Evolutionary conservation across 2,888 invertebrate species (phyloP).

Genomic region (Proisotoma minuta): DNA sequence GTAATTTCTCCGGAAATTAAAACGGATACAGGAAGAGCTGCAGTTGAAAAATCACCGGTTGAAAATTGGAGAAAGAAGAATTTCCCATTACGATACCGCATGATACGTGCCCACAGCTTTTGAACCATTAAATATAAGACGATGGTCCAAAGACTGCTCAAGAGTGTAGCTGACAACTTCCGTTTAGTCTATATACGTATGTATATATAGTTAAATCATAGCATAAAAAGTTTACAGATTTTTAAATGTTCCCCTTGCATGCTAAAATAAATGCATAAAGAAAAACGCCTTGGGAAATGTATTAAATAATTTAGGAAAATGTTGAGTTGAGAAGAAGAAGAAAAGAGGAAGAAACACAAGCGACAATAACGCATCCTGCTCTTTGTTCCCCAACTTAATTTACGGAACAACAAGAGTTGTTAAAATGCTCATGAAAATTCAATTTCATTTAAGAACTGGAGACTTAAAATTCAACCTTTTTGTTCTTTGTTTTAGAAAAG

Average conservation of each 20-base stretch:
- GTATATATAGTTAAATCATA: no score
- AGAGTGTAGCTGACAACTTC: no score
- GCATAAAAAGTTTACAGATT: no score
- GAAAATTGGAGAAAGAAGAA: background rate
- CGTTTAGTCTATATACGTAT: no score
- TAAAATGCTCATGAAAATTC: slow-evolving; percentile 21
- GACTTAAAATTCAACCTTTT: slow-evolving; percentile 8
- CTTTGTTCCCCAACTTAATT: background rate
- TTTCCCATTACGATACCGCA: no score
- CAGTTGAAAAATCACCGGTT: slow-evolving; percentile 7
- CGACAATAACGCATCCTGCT: slow-evolving; percentile 4
- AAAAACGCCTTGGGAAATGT: slow-evolving; percentile 7
- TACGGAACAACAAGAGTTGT: slow-evolving; percentile 3
- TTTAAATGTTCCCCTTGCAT: no score
- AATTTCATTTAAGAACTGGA: slow-evolving; percentile 12
- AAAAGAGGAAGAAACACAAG: slow-evolving; percentile 7
- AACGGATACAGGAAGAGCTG: slow-evolving; percentile 11
- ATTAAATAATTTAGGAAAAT: slow-evolving; percentile 17
- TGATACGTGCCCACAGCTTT: no score
- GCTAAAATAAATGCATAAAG: background rate
- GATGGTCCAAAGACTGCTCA: no score
- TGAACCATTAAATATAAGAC: no score
- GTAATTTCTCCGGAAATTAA: slow-evolving; percentile 33
- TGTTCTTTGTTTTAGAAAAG: slow-evolving; percentile 1
- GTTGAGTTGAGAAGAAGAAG: no score